Base-by-base conservation (phyloP, 2,797 vertebrate species). In the Coreius guichenoti region DNA sequence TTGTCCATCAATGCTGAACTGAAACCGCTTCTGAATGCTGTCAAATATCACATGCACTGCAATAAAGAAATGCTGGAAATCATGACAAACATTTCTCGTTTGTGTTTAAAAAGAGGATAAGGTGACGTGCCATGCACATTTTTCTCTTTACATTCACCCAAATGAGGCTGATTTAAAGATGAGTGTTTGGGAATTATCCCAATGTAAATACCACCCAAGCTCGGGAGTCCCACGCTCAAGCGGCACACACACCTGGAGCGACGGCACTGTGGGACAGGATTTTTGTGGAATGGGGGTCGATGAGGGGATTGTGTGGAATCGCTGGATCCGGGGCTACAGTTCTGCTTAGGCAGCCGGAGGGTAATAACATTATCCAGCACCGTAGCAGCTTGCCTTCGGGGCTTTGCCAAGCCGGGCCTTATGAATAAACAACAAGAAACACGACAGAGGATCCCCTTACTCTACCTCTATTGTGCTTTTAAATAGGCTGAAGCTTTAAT, bases 381-480 rank as follows among this genome's bases (percentile, higher is more conserved):
- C 90, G 88, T 89, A 95, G 93, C 88, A 51, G 93, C 93, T 94
- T 96, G 94, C 93, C 94, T 93, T 76, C 88, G 93, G 88, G 93
- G 91, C 90, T 91, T 92, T 91, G 91, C 84, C 88, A 92, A 93
- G 92, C 93, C 91, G 91, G 93, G 93, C 89, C 90, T 94, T 95
- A 95, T 96, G 94, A 95, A 96, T 96, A 95, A 95, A 94, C 91
- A 92, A 91, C 91, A 91, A 91, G 90, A 93, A 92, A 91, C 92
- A 68, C 68, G 77, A 80, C 87, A 79, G 91, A 92, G 92, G 95
- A 94, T 95, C 93, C 91, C 88, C 91, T 94, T 95, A 94, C 94
- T 93, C 92, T 94, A 94, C 94, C 89, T 88, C 91, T 92, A 95
- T 91, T 91, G 91, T 91, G 90, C 93, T 94, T 84, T 81, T 36